Evolutionary conservation across 2,797 vertebrate species (phyloP).

Genomic region (Cyclura pinguis): DNA sequence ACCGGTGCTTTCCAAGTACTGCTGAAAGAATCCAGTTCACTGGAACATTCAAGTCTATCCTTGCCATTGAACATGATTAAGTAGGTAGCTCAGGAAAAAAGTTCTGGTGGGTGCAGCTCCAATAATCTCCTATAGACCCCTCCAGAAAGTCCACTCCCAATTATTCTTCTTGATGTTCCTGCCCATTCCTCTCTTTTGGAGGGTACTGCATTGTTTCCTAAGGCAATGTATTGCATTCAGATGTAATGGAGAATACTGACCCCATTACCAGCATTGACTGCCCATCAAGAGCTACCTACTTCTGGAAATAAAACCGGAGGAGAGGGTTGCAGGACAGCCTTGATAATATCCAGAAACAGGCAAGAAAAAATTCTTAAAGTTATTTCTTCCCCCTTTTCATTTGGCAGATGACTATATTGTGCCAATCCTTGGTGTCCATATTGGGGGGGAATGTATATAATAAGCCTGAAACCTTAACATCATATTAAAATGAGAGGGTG

Average conservation of each 20-base stretch:
- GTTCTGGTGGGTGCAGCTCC: neutral
- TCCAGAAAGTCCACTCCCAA: neutral
- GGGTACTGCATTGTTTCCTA: neutral
- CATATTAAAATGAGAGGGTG: conserved; percentile 37
- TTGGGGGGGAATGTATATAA: neutral
- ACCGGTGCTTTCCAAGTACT: no score
- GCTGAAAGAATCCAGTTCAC: neutral
- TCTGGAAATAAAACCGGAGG: neutral
- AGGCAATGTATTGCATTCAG: neutral
- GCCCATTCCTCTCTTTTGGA: neutral
- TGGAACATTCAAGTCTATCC: neutral
- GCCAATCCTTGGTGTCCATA: neutral
- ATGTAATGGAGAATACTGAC: neutral
- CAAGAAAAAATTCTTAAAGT: neutral
- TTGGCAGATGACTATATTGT: neutral
- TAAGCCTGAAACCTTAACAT: conserved; percentile 36
- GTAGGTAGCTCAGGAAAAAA: neutral
- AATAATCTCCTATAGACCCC: no score
- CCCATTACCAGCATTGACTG: neutral
- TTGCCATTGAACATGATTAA: neutral
- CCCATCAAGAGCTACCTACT: neutral
- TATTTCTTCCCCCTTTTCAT: neutral
- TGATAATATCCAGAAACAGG: neutral
- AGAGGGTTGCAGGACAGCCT: neutral
- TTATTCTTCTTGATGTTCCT: neutral